phyloP scores from a whole-genome alignment of 37 sponge, comb jelly and placozoan species.

The Ephydatia muelleri region DNA sequence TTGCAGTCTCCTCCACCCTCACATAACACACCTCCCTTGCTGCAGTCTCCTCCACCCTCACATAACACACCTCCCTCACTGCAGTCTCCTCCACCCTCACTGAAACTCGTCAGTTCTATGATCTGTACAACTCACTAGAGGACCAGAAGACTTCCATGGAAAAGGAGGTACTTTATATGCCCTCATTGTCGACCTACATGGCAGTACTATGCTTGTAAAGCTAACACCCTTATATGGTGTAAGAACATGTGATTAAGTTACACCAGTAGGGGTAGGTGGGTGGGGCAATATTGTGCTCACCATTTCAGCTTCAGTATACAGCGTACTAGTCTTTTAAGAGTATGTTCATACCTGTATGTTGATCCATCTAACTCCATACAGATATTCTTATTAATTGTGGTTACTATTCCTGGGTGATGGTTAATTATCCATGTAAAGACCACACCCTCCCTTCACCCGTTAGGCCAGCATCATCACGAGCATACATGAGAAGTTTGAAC shows the following conservation, averaged over 20 bases:
- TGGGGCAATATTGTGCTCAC: too few species aligned
- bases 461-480: slow-evolving; percentile 77
- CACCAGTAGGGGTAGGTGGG: too few species aligned
- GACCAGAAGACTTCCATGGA: slow-evolving; percentile 92
- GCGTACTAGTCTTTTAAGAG: too few species aligned
- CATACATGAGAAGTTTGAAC: slow-evolving; percentile 95
- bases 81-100: slow-evolving; percentile 83
- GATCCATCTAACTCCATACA: neutral
- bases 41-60: neutral
- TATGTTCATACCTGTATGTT: too few species aligned
- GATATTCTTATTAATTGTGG: neutral
- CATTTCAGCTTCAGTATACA: too few species aligned
- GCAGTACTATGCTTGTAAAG: neutral
- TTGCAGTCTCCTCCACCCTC: too few species aligned
- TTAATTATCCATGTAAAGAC: neutral
- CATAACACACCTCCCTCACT: neutral
- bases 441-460: neutral
- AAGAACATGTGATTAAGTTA: too few species aligned
- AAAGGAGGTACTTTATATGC: slow-evolving; percentile 66
- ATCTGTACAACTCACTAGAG: slow-evolving; percentile 94
- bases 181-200: neutral
- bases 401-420: neutral
- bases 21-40: neutral
- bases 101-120: slow-evolving; percentile 94
- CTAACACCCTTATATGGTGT: too few species aligned